phyloP scores from a whole-genome alignment of 2,797 vertebrate species.

The Halcyon chelicuti region DNA sequence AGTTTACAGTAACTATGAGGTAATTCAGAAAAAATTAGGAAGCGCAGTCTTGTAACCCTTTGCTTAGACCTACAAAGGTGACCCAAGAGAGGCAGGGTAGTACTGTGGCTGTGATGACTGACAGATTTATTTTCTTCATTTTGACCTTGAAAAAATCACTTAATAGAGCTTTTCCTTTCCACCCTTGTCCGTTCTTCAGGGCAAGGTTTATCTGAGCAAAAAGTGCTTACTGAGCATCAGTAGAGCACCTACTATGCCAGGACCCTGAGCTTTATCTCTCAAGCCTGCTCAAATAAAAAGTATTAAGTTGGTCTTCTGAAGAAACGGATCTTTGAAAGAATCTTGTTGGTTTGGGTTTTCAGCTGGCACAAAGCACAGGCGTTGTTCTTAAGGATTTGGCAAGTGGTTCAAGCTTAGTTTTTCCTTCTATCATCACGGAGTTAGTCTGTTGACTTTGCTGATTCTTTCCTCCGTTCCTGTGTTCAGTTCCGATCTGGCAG shows the following conservation, averaged over 20 bases:
- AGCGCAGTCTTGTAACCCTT: background rate
- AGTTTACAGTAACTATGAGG: background rate
- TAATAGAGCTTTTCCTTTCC: background rate
- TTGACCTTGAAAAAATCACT: slow-evolving; percentile 13
- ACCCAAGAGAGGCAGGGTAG: background rate
- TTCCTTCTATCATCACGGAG: background rate
- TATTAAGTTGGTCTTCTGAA: background rate
- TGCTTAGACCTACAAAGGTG: background rate
- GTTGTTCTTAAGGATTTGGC: background rate
- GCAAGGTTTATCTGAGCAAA: slow-evolving; percentile 28
- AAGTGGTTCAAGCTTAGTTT: background rate
- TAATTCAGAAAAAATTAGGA: background rate
- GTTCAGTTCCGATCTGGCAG: slow-evolving; percentile 29
- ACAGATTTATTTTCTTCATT: background rate
- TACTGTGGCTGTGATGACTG: background rate
- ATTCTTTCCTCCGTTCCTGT: background rate
- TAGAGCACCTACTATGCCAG: background rate
- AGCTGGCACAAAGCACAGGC: background rate
- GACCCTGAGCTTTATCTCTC: background rate
- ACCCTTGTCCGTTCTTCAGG: background rate
- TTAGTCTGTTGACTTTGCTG: background rate
- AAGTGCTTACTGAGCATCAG: background rate
- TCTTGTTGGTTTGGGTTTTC: background rate
- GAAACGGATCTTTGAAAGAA: background rate
- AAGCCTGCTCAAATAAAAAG: background rate